These are phyloP conservation scores for Phorcus lineatus DNA, from an alignment of 2,888 invertebrate species.

Conservation along the genomic window DNA sequence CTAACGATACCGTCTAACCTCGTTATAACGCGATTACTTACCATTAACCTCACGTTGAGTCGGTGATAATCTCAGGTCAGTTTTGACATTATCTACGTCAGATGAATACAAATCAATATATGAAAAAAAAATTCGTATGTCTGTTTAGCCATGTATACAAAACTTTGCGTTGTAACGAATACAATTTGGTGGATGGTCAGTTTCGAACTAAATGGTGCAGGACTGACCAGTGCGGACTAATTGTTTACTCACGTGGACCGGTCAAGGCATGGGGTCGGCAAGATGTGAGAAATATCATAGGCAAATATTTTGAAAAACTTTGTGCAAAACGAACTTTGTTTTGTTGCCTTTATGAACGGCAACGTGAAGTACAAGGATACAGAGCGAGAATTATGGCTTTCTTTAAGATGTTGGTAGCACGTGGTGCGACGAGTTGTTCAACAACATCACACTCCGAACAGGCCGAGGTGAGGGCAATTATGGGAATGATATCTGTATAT, in stretches of 20 bases:
- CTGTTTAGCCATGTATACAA: neutral
- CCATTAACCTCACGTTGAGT: no score
- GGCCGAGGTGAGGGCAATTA: no score
- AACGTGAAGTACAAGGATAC: neutral
- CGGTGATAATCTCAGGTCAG: no score
- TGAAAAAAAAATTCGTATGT: neutral
- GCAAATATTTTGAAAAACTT: slow-evolving; percentile 15
- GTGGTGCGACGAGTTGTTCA: neutral
- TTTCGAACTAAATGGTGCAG: neutral
- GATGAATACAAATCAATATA: no score
- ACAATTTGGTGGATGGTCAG: neutral
- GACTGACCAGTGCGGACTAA: neutral
- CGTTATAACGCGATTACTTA: neutral
- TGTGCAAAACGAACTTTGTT: slow-evolving; percentile 15
- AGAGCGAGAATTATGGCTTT: neutral
- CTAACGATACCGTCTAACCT: neutral
- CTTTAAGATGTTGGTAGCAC: neutral
- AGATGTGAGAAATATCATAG: slow-evolving; percentile 13
- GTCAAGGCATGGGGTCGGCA: neutral
- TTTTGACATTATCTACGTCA: no score
- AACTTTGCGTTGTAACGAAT: neutral
- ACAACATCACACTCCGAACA: no score
- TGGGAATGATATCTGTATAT: no score
- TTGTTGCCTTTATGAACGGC: neutral
- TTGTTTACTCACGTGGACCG: neutral